These are phyloP conservation scores for Argyresthia goedartella DNA, from an alignment of 2,888 invertebrate species.

Conservation along the genomic window DNA sequence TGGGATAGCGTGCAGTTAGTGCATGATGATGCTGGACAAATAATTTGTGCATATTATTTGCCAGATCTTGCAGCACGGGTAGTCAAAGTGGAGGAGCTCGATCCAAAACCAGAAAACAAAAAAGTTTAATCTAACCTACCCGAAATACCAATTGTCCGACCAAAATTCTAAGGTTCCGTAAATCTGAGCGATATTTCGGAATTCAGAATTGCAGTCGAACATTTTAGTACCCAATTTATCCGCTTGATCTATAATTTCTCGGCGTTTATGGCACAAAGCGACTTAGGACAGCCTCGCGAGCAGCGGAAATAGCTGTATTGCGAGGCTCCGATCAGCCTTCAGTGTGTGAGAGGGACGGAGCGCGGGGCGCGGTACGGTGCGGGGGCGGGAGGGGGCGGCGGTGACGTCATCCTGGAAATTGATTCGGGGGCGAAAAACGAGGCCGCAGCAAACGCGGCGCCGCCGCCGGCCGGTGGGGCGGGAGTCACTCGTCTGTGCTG, in stretches of 20 bases:
- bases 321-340: slow-evolving; percentile 24
- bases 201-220: too few relatives aligned
- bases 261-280: background rate
- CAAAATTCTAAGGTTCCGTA: too few relatives aligned
- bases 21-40: too few relatives aligned
- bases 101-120: too few relatives aligned
- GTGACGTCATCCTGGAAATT: slow-evolving; percentile 63
- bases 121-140: too few relatives aligned
- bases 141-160: too few relatives aligned
- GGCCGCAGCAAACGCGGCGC: slow-evolving; percentile 53
- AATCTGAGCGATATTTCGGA: too few relatives aligned
- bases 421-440: slow-evolving; percentile 61
- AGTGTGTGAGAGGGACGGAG: slow-evolving; percentile 17
- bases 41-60: background rate
- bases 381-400: slow-evolving; percentile 24
- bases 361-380: slow-evolving; percentile 17
- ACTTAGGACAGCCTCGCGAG: slow-evolving; percentile 34
- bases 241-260: background rate
- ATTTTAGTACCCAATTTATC: too few relatives aligned
- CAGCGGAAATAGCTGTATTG: slow-evolving; percentile 42
- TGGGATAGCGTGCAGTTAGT: too few relatives aligned
- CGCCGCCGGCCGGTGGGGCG: slow-evolving; percentile 41
- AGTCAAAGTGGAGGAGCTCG: background rate
- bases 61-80: background rate
- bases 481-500: slow-evolving; percentile 56